Evolutionary conservation across 2,113 vertebrate species (phyloP), one percentile per base, ranked within the genome.

Genomic region (Oryzias celebensis): DNA sequence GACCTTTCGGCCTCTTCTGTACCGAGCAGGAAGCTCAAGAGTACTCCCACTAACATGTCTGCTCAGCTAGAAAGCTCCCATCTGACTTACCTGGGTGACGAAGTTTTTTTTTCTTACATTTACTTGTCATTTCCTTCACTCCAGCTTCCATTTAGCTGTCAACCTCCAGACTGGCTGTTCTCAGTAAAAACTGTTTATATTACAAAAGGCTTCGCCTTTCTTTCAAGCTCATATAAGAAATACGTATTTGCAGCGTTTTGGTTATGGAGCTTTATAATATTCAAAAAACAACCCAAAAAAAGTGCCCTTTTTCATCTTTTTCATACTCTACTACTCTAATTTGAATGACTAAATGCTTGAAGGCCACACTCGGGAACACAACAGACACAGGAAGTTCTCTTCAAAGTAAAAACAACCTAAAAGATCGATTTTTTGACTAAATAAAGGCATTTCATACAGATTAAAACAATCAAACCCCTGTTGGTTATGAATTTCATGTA

Each of bases 401-500:
- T 60, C 55, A 3, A 55, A 47, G 17, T 50, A 52, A 49, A 44
- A 64, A 51, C 61, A 23, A 47, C 18, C 58, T 36, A 2, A 52
- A 69, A 71, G 65, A 81, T 69, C 59, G 75, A 65, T 71, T 69
- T 44, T 64, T 76, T 49, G 20, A 71, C 23, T 14, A 64, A 83
- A 62, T 69, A 62, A 75, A 78, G 81, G 65, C 66, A 55, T 61
- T 63, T 31, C 54, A 66, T 55, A 16, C 45, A 61, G 82, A 85
- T 80, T 72, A 82, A 73, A 78, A 84, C 83, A 80, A 83, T 64
- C 81, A 85, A 78, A 60, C 43, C 56, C 66, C 17, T 61, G 59
- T 3, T 1, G 36, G 53, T 56, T 77, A 75, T 84, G 77, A 81
- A 84, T 85, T 80, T 81, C 52, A 24, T 66, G 75, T 63, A 68